Conservation (phyloP, 2,113 vertebrate genomes). For the Muntiacus reevesi region DNA sequence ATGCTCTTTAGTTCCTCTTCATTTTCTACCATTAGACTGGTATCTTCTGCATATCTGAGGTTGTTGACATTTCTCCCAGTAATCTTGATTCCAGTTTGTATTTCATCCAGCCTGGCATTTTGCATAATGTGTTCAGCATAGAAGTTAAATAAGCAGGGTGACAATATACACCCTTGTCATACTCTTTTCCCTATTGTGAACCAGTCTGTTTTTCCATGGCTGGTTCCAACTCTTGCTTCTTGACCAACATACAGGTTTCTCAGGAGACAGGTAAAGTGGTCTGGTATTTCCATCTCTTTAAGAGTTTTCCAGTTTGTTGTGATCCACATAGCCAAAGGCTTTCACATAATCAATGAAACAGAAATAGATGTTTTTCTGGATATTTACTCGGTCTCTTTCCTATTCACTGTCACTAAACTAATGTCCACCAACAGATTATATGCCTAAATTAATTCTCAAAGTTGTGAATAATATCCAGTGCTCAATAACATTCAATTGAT, state of each 20-base stretch:
- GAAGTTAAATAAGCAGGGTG: not conserved
- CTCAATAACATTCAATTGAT: not conserved
- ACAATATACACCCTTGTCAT: not conserved
- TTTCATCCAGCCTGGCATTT: rapidly evolving
- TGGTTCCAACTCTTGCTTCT: not conserved
- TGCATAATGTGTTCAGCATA: not conserved
- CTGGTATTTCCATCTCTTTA: not conserved
- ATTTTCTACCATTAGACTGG: not conserved
- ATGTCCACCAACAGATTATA: not conserved
- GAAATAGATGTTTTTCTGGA: not conserved
- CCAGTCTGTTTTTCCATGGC: not conserved
- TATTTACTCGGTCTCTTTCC: not conserved
- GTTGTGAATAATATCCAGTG: not conserved
- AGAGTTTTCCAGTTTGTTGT: not conserved
- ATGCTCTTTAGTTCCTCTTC: not conserved
- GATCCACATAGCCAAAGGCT: not conserved
- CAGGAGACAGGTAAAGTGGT: not conserved
- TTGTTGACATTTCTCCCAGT: not conserved
- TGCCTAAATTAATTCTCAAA: not conserved
- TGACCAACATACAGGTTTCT: not conserved
- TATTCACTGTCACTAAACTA: not conserved
- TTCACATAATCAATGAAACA: not conserved
- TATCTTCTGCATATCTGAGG: not conserved
- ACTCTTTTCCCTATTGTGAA: not conserved
- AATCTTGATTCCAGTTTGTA: not conserved